Evolutionary conservation across 2,797 vertebrate species (phyloP).

Genomic region (Triplophysa bombifrons): DNA sequence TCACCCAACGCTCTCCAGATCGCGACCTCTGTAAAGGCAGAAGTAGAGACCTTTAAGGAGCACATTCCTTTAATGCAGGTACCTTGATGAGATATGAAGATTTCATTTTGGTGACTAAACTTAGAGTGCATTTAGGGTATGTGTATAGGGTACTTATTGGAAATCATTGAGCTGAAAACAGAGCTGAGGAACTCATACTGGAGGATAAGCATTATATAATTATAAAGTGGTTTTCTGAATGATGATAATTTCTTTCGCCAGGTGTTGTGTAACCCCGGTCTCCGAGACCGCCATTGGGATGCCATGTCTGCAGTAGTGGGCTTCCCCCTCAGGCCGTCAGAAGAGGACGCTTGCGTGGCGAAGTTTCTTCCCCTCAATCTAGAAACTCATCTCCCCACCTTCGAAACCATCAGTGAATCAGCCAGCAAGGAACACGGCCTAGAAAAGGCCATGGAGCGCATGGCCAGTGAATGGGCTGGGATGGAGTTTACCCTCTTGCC

Average conservation of each 20-base stretch:
- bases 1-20: constrained; percentile 79
- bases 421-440: constrained; percentile 86
- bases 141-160: no score
- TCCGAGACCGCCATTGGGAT: constrained; percentile 85
- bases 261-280: constrained; percentile 85
- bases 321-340: constrained; percentile 71
- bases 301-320: constrained; percentile 79
- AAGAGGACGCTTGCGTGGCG: constrained; percentile 71
- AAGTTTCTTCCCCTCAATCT: constrained; percentile 81
- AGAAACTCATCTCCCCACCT: constrained; percentile 75
- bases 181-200: no score
- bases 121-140: no score
- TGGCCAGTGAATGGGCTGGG: constrained; percentile 79
- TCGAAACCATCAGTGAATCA: constrained; percentile 83
- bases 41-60: constrained; percentile 83
- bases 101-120: not conserved
- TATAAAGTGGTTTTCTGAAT: no score
- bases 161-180: no score
- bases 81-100: constrained; percentile 1
- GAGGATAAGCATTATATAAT: no score
- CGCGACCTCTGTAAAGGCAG: constrained; percentile 71
- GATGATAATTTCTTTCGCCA: constrained; percentile 30
- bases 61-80: constrained; percentile 84
- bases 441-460: constrained; percentile 87
- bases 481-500: constrained; percentile 81